Conservation (phyloP, 2,797 vertebrate species). For the Chaetophractus vellerosus region DNA sequence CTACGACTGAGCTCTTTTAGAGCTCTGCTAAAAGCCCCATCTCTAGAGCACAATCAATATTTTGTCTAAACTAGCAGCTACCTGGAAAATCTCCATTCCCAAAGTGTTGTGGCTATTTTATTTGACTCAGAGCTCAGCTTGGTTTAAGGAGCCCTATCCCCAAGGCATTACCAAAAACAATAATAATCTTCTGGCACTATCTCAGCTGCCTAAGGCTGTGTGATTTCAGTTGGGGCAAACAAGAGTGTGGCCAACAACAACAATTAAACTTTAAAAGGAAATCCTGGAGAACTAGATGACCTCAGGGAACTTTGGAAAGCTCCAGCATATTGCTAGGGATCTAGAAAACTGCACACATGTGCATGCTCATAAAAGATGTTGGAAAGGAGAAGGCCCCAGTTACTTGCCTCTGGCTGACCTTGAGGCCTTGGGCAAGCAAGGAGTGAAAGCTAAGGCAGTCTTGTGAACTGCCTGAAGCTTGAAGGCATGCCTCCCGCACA, state of each 20-base stretch:
- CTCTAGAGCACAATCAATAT: not conserved
- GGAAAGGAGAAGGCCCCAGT: not conserved
- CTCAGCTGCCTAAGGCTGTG: not conserved
- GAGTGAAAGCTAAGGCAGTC: not conserved
- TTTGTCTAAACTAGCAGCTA: conserved; percentile 46
- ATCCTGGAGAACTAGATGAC: conserved; percentile 42
- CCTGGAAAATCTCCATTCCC: conserved; percentile 10
- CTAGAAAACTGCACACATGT: not conserved
- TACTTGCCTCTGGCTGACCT: conserved; percentile 30
- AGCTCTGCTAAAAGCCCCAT: not conserved
- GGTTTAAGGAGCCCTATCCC: not conserved
- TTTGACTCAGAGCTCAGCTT: not conserved
- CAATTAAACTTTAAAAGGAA: conserved; percentile 38
- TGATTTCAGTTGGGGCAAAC: conserved; percentile 67
- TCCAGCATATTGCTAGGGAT: not conserved
- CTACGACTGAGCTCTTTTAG: not conserved
- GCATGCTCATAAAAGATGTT: not conserved
- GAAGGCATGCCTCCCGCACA: not conserved
- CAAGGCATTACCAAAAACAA: not conserved
- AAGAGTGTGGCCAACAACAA: conserved; percentile 61
- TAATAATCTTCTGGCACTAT: not conserved
- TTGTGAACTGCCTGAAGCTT: not conserved
- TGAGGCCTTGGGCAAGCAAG: not conserved
- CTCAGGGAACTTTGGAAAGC: conserved; percentile 36
- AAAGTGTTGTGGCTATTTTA: not conserved